Base-by-base conservation (phyloP, 2,888 invertebrate genomes). In the Pherbina coryleti region DNA sequence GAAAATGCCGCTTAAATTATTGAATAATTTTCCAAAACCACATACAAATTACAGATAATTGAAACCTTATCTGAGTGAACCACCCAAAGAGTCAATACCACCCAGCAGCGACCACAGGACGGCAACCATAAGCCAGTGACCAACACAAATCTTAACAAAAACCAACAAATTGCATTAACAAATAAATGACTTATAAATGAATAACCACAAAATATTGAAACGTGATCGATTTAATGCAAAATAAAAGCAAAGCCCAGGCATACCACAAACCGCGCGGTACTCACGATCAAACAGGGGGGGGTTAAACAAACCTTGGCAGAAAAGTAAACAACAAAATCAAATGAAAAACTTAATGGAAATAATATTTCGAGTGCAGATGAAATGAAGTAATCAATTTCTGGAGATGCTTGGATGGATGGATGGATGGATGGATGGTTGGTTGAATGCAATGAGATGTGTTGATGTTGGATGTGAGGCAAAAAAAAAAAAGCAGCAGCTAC, bases 201-300 rank as follows among this genome's bases (percentile, higher is more conserved):
- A 79, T 77, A 79, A 81, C 81, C 82, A 75, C 82, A 82, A 82
- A 82, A 17, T 81, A 82, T 82, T 74, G 80, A 82, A 81, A 82
- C 82, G 82, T 82, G 82, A 82, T 82, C 81, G 82, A 82, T 82
- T 81, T 78, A 79, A 82, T 76, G 75, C 75, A 37, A 57, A 22
- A 22, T 9, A n/a, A 70, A 51, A 49, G 17, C 17, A 53, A 53
- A 28, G n/a, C 44, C 17, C 69, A 25, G 14, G 7, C 37, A 34
- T 4, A 3, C 11, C 25, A 34, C 4, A 28, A 25, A 11, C 11
- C 1, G 11, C 44, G 11, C 28, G 17, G n/a, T 28, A 73, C 73
- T 73, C 73, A 73, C 73, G 73, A 73, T 62, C 62, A 60, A 17
- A 28, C 19, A 25, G 17, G 17, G 51, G 28, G n/a, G 3, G 34